phyloP scores from a whole-genome alignment of 2,888 invertebrate species.

The Seira musarum region DNA sequence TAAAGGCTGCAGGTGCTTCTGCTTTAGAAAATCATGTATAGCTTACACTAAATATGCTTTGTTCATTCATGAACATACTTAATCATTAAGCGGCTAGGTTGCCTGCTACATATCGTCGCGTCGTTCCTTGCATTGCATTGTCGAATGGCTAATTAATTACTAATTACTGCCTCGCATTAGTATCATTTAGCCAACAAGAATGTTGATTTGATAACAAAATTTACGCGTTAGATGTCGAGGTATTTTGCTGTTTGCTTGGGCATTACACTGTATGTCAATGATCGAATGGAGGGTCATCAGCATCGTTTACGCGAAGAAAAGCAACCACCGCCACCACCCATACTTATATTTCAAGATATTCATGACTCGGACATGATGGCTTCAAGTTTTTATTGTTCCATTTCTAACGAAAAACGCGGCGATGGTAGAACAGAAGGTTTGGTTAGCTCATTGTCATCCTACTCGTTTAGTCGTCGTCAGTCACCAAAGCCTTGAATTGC shows the following conservation, averaged over 20 bases:
- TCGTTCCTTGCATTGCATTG: too few species aligned
- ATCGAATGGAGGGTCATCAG: conserved; percentile 25
- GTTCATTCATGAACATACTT: too few species aligned
- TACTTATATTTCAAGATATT: not conserved
- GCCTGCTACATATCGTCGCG: too few species aligned
- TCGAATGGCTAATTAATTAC: not conserved
- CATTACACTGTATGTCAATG: conserved; percentile 18
- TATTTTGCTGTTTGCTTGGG: not conserved
- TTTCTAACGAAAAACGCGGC: not conserved
- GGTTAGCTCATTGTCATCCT: too few species aligned
- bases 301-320: not conserved
- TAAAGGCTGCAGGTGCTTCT: too few species aligned
- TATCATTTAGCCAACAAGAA: too few species aligned
- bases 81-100: too few species aligned
- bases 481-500: not conserved
- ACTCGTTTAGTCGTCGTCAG: not conserved
- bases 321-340: not conserved
- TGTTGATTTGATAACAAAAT: not conserved
- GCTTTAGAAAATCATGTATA: too few species aligned
- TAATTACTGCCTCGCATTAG: not conserved
- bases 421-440: not conserved
- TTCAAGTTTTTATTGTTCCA: not conserved
- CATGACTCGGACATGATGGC: not conserved
- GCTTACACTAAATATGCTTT: too few species aligned
- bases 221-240: not conserved